Evolutionary conservation across 2,113 vertebrate genomes (phyloP).

Genomic region (Muntiacus reevesi): DNA sequence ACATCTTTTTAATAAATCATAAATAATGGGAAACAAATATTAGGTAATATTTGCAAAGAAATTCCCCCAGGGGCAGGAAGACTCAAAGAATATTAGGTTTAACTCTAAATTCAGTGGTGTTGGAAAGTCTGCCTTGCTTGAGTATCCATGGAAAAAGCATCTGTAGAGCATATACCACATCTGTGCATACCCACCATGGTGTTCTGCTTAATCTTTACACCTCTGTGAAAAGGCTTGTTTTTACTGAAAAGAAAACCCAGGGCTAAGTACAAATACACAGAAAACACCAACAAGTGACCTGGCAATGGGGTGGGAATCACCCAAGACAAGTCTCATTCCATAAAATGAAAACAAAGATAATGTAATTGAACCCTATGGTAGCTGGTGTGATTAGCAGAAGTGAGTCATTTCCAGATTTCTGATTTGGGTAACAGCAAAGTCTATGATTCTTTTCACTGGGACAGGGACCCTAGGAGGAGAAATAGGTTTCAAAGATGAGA

Average conservation of each 20-base stretch:
- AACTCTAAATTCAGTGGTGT: slow-evolving; percentile 14
- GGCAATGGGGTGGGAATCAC: too few species aligned
- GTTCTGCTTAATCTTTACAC: not conserved
- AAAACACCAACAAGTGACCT: not conserved
- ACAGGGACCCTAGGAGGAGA: not conserved
- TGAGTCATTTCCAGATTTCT: not conserved
- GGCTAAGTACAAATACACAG: not conserved
- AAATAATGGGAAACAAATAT: not conserved
- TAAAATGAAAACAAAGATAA: not conserved
- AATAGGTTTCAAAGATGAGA: not conserved
- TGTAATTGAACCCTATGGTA: not conserved
- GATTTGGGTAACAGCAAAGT: not conserved
- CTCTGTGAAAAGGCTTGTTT: not conserved
- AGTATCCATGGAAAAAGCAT: not conserved
- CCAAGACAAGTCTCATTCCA: not conserved
- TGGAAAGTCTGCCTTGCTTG: not conserved
- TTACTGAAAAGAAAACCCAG: not conserved
- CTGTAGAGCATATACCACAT: not conserved
- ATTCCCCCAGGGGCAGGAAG: not conserved
- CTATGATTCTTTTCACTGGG: not conserved
- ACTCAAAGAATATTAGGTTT: not conserved
- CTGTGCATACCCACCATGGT: not conserved
- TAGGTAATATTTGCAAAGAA: not conserved
- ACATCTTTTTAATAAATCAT: not conserved
- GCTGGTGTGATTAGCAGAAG: not conserved